A percentile compares a stretch with the other conserved stretches of the same genome.
These are phyloP conservation scores for Aplysina aerophoba DNA, from an alignment of 37 sponge, comb jelly and placozoan genomes.

Conservation along the genomic window DNA sequence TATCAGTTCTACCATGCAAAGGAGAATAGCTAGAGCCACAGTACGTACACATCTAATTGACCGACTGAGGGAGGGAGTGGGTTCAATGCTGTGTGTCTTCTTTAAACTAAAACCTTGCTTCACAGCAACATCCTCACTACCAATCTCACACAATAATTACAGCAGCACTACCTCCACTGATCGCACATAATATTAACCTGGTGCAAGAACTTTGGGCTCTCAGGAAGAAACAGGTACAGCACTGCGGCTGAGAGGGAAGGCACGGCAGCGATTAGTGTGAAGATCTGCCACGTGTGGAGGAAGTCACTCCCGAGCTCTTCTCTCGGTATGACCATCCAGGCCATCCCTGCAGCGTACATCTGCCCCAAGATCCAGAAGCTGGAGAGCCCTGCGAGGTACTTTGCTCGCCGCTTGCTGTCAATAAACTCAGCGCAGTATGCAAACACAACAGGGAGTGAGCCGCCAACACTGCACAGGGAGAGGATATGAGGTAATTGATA, in stretches of 20 bases:
- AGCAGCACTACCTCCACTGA: background rate
- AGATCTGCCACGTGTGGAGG: slow-evolving; percentile 73
- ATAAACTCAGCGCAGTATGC: slow-evolving; percentile 72
- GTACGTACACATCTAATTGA: too few species aligned
- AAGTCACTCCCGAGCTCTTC: background rate
- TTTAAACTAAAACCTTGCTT: background rate
- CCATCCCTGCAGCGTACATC: slow-evolving; percentile 54
- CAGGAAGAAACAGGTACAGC: slow-evolving; percentile 70
- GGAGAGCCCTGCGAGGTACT: slow-evolving; percentile 55
- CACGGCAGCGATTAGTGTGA: slow-evolving; percentile 60
- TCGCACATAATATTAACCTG: slow-evolving; percentile 31
- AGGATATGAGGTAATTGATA: background rate
- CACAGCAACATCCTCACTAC: background rate
- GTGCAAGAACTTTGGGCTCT: slow-evolving; percentile 70
- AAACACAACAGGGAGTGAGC: slow-evolving; percentile 70
- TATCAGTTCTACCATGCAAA: too few species aligned
- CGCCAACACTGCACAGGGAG: slow-evolving; percentile 63
- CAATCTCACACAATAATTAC: background rate
- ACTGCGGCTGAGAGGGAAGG: slow-evolving; percentile 57
- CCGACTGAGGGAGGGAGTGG: too few species aligned
- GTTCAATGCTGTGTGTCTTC: too few species aligned
- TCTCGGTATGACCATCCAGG: slow-evolving; percentile 67
- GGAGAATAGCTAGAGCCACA: too few species aligned
- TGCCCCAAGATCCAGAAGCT: slow-evolving; percentile 65
- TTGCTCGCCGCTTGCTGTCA: slow-evolving; percentile 57